phyloP scores from a whole-genome alignment of 1,140 invertebrate species.

The Rhopalosiphum maidis region DNA sequence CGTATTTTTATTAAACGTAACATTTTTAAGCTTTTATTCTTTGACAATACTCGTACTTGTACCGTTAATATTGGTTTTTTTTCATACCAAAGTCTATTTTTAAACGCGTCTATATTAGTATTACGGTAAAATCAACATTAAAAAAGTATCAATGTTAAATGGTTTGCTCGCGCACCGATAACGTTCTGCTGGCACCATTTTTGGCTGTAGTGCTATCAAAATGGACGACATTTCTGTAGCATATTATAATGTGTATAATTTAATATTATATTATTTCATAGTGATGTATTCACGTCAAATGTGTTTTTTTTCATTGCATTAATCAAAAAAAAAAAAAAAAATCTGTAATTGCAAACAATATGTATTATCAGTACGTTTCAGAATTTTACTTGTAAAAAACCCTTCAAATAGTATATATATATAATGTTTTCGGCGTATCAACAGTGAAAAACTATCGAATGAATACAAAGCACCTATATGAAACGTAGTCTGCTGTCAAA shows the following conservation, averaged over 20 bases:
- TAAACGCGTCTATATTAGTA: neutral
- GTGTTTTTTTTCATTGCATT: no score
- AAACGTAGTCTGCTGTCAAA: no score
- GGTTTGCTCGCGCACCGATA: neutral
- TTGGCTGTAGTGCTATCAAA: neutral
- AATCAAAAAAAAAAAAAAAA: no score
- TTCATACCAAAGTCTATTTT: neutral
- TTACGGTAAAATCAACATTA: neutral
- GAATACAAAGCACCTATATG: no score
- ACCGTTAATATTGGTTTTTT: neutral
- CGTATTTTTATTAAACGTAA: neutral
- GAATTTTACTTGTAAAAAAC: neutral
- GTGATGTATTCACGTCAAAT: neutral
- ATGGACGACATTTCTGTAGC: neutral
- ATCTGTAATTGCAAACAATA: neutral
- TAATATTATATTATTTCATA: no score
- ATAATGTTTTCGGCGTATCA: no score
- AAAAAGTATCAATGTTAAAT: conserved; percentile 42
- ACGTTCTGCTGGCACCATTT: neutral
- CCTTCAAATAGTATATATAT: neutral
- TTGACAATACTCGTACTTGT: neutral
- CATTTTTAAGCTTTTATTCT: neutral
- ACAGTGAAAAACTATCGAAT: no score
- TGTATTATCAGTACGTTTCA: neutral
- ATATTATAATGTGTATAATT: neutral